Conservation (phyloP, 2,888 invertebrate species). For the Stratiomys singularior region DNA sequence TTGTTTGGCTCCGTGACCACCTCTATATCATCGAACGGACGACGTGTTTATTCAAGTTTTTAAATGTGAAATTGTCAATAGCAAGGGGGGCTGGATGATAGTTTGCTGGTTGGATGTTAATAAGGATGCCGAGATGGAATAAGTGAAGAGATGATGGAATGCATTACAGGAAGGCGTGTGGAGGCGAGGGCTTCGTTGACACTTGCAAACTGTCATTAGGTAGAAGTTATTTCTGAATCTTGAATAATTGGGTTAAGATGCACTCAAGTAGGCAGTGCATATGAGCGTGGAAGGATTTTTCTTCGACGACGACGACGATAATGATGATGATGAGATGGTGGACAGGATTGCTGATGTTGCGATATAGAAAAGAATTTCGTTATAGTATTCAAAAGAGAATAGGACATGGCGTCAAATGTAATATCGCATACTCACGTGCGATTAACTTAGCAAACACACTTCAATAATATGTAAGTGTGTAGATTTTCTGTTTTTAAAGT, state of each 20-base stretch:
- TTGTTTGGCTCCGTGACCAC: constrained; percentile 29
- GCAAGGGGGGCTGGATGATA: not conserved
- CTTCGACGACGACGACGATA: not conserved
- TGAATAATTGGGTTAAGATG: constrained; percentile 51
- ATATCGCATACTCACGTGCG: too few species aligned
- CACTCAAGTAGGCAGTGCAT: not conserved
- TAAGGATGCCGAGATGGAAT: not conserved
- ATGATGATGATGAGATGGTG: not conserved
- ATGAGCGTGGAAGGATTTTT: not conserved
- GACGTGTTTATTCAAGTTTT: constrained; percentile 48
- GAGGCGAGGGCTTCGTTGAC: constrained; percentile 38
- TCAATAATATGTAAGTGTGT: too few species aligned
- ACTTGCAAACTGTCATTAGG: constrained; percentile 10
- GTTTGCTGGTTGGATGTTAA: not conserved
- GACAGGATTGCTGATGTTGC: too few species aligned
- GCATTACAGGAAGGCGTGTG: not conserved
- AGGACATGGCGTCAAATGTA: too few species aligned
- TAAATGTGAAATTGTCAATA: constrained; percentile 7
- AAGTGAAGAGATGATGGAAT: not conserved
- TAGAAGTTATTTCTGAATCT: constrained; percentile 31
- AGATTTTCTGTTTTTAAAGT: too few species aligned
- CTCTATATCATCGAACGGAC: constrained; percentile 5
- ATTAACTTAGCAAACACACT: too few species aligned
- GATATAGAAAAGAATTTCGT: too few species aligned
- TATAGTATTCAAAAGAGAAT: too few species aligned